Percentiles rank a stretch among this genome's conserved stretches.
These are phyloP conservation scores for Percopsis omiscomaycus DNA, from an alignment of 2,797 vertebrate genomes.

Conservation along the genomic window DNA sequence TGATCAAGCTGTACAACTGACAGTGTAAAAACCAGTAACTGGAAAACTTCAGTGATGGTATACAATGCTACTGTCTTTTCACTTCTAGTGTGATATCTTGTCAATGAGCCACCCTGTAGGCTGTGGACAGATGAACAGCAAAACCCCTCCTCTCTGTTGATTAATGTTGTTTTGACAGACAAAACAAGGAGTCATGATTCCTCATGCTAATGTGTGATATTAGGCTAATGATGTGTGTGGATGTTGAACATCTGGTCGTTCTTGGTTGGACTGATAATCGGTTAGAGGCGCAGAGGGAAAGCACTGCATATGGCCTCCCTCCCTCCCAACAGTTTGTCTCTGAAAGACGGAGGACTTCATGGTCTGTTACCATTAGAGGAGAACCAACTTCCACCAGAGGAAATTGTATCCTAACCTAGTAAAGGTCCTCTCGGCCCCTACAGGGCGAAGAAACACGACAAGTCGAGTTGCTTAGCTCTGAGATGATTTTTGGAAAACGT, in stretches of 20 bases:
- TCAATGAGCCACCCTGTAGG: not conserved
- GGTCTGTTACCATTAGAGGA: not conserved
- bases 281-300: constrained; percentile 20
- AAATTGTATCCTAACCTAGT: not conserved
- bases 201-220: constrained; percentile 42
- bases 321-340: not conserved
- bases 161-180: constrained; percentile 27
- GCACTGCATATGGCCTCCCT: not conserved
- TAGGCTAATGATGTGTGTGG: constrained; percentile 35
- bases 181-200: constrained; percentile 39
- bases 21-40: not conserved
- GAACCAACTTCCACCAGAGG: not conserved
- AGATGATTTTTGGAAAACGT: not conserved
- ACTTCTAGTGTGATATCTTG: not conserved
- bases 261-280: constrained; percentile 35
- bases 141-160: constrained; percentile 4
- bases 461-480: not conserved
- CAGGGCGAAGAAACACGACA: constrained; percentile 1
- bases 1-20: not conserved
- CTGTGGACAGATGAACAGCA: not conserved
- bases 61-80: not conserved
- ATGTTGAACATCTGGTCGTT: constrained; percentile 45
- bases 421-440: constrained; percentile 1
- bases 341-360: not conserved
- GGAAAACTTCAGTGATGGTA: not conserved